phyloP scores from a whole-genome alignment of 2,113 vertebrate genomes.

The Mirza zaza region DNA sequence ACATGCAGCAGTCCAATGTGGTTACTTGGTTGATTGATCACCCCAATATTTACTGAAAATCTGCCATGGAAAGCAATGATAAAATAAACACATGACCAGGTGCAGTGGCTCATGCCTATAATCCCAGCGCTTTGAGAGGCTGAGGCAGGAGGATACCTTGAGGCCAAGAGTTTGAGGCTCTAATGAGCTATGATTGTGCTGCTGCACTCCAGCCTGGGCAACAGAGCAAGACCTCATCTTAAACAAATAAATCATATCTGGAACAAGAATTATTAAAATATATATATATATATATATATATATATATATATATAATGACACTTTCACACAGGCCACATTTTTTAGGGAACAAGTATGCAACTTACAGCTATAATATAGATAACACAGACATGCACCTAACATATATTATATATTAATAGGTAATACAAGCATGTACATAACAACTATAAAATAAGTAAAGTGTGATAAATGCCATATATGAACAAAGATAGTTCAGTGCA shows the following conservation, averaged over 20 bases:
- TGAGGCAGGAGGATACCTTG: too few species aligned
- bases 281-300: too few species aligned
- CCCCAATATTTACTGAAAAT: neutral
- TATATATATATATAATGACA: too few species aligned
- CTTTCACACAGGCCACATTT: neutral
- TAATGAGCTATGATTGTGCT: too few species aligned
- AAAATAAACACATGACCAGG: neutral
- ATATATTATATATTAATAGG: neutral
- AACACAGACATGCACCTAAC: fast-evolving
- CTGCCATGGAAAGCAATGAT: neutral
- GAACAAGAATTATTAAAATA: too few species aligned
- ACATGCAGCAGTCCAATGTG: too few species aligned
- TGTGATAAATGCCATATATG: fast-evolving
- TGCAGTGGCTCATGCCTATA: too few species aligned
- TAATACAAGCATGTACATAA: neutral
- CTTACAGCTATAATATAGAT: neutral
- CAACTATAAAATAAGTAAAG: neutral
- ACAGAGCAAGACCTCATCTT: too few species aligned
- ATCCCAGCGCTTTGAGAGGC: too few species aligned
- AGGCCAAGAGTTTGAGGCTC: too few species aligned
- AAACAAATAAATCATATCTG: too few species aligned
- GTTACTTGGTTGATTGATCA: neutral
- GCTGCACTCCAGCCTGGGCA: too few species aligned
- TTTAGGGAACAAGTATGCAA: neutral
- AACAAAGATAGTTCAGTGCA: neutral